These are phyloP conservation scores for Pogonocherus hispidulus DNA, from an alignment of 2,888 invertebrate genomes.

Conservation along the genomic window DNA sequence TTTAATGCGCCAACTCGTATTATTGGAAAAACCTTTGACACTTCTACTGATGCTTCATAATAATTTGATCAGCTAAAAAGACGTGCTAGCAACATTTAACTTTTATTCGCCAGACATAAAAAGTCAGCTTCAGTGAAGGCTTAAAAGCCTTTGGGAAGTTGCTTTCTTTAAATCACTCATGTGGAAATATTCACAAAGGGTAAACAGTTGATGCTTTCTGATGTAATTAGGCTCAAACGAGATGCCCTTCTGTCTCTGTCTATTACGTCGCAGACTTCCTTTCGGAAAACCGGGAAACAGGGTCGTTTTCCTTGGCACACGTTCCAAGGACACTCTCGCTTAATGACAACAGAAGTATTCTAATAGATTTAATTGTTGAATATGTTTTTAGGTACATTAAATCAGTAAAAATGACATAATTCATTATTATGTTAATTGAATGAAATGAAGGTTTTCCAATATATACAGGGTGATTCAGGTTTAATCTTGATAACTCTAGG, in stretches of 20 bases:
- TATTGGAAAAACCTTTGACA: neutral
- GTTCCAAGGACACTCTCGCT: neutral
- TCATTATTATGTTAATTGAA: too few relatives aligned
- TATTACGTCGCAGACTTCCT: conserved; percentile 14
- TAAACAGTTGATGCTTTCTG: conserved; percentile 32
- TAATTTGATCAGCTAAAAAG: conserved; percentile 7
- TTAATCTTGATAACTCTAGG: too few relatives aligned
- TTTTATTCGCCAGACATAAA: conserved; percentile 18
- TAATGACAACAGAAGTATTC: conserved; percentile 9
- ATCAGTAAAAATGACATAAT: too few relatives aligned
- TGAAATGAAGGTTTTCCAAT: too few relatives aligned
- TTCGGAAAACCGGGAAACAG: neutral
- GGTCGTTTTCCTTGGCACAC: neutral
- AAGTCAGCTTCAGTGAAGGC: conserved; percentile 19
- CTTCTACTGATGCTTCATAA: too few relatives aligned
- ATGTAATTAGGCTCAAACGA: conserved; percentile 30
- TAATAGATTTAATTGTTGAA: conserved; percentile 1
- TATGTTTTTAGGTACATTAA: too few relatives aligned
- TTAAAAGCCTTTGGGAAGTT: conserved; percentile 28
- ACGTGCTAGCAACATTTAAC: neutral
- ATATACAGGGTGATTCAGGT: too few relatives aligned
- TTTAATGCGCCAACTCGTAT: neutral
- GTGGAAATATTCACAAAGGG: conserved; percentile 34
- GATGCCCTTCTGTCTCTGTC: conserved; percentile 18
- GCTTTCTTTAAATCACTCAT: conserved; percentile 32